Percentiles rank a stretch among this genome's conserved stretches.
These are phyloP conservation scores for Pachydiplax longipennis DNA, from an alignment of 2,888 invertebrate species.

Conservation along the genomic window DNA sequence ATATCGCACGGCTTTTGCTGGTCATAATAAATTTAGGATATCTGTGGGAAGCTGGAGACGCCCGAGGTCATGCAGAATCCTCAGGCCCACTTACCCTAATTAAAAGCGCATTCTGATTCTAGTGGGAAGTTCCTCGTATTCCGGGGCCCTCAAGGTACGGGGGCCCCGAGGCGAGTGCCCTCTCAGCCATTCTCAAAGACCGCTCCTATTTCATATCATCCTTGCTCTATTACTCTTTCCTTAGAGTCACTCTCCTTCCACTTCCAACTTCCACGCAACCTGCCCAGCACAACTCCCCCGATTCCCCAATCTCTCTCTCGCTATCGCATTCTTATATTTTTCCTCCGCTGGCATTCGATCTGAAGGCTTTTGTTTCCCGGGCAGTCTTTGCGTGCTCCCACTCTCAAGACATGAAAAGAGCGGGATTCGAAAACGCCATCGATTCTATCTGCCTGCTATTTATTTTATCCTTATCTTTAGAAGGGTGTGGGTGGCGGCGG, in stretches of 20 bases:
- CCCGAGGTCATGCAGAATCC: too few species aligned
- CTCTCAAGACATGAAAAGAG: conserved; percentile 1
- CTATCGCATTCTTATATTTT: not conserved
- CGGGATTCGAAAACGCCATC: not conserved
- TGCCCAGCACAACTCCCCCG: not conserved
- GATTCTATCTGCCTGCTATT: not conserved
- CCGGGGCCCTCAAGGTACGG: too few species aligned
- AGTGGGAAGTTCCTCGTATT: too few species aligned
- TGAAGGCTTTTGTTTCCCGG: not conserved
- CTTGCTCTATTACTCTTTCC: not conserved
- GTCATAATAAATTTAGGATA: too few species aligned
- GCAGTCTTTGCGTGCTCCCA: not conserved
- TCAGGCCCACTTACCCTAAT: too few species aligned
- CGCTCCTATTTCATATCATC: too few species aligned
- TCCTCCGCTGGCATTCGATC: not conserved
- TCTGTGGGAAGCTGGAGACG: too few species aligned
- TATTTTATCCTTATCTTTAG: not conserved
- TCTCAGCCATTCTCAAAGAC: too few species aligned
- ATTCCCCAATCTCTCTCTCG: not conserved
- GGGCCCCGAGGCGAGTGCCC: too few species aligned
- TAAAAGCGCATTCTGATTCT: too few species aligned
- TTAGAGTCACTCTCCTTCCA: not conserved
- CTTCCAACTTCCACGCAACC: too few species aligned
- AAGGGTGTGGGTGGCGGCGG: not conserved
- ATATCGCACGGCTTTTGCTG: too few species aligned